phyloP scores from a whole-genome alignment of 2,113 vertebrate genomes.

The Caranx melampygus region DNA sequence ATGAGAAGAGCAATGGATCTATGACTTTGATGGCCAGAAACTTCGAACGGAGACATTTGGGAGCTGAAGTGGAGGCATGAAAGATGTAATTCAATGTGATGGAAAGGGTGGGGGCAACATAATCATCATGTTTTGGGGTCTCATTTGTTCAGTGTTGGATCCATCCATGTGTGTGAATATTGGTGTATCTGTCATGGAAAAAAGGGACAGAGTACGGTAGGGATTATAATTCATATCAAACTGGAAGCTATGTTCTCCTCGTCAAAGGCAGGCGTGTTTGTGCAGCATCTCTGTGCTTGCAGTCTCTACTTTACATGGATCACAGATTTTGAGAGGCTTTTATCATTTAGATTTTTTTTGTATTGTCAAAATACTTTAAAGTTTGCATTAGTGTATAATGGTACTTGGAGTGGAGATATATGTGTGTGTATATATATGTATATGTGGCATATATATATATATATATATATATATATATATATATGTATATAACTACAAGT shows the following conservation, averaged over 20 bases:
- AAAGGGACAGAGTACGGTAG: background rate
- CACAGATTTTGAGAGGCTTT: slow-evolving; percentile 20
- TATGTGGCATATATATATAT: too few relatives aligned
- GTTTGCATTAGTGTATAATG: too few relatives aligned
- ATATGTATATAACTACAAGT: too few relatives aligned
- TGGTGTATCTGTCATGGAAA: slow-evolving; percentile 44
- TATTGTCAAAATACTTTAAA: background rate
- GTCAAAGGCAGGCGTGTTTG: slow-evolving; percentile 37
- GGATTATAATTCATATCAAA: slow-evolving; percentile 37
- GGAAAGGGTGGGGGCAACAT: slow-evolving; percentile 14
- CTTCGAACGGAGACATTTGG: slow-evolving; percentile 45
- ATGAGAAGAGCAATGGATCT: slow-evolving; percentile 61
- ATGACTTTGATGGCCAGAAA: slow-evolving; percentile 44
- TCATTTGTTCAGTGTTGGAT: slow-evolving; percentile 54
- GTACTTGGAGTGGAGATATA: too few relatives aligned
- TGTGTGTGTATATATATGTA: too few relatives aligned
- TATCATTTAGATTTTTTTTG: background rate
- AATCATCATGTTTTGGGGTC: slow-evolving; percentile 49
- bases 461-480: too few relatives aligned
- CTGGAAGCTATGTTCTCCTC: slow-evolving; percentile 49
- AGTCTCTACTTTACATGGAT: slow-evolving; percentile 22
- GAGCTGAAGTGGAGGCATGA: slow-evolving; percentile 51
- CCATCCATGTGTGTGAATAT: slow-evolving; percentile 48
- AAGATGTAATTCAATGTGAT: slow-evolving; percentile 60
- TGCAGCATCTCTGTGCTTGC: slow-evolving; percentile 14